phyloP scores from a whole-genome alignment of 2,888 invertebrate genomes.

The Carpatolechia fugitivella region DNA sequence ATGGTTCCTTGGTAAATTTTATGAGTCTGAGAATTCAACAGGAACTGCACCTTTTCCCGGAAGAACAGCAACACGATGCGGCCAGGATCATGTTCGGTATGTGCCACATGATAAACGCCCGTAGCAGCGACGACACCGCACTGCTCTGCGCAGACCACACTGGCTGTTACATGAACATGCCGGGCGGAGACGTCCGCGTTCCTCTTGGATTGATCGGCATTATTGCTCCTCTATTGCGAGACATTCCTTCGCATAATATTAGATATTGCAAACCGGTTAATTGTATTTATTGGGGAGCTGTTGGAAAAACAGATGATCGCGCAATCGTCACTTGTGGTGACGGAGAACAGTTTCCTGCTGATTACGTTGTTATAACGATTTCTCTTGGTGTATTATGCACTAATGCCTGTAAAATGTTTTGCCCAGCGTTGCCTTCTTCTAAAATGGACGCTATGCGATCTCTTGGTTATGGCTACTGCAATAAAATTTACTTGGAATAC shows the following conservation, averaged over 20 bases:
- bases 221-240: constrained; percentile 81
- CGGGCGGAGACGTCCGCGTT: constrained; percentile 78
- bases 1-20: constrained; percentile 83
- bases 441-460: constrained; percentile 85
- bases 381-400: constrained; percentile 86
- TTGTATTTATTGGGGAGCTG: constrained; percentile 83
- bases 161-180: constrained; percentile 76
- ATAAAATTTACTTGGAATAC: constrained; percentile 88
- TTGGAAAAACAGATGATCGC: constrained; percentile 64
- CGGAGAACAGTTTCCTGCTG: constrained; percentile 84
- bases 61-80: constrained; percentile 83
- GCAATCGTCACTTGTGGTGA: constrained; percentile 83
- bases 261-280: constrained; percentile 85
- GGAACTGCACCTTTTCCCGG: constrained; percentile 82
- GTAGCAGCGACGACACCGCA: constrained; percentile 82
- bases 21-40: constrained; percentile 83
- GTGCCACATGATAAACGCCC: constrained; percentile 79
- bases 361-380: constrained; percentile 89
- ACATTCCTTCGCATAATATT: constrained; percentile 80
- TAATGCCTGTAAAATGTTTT: constrained; percentile 82
- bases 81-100: constrained; percentile 83
- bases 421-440: constrained; percentile 83
- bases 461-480: constrained; percentile 85
- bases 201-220: constrained; percentile 83
- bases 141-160: constrained; percentile 61